Evolutionary conservation across 2,797 vertebrate species (phyloP).

Genomic region (Melanotaenia pygmaea): DNA sequence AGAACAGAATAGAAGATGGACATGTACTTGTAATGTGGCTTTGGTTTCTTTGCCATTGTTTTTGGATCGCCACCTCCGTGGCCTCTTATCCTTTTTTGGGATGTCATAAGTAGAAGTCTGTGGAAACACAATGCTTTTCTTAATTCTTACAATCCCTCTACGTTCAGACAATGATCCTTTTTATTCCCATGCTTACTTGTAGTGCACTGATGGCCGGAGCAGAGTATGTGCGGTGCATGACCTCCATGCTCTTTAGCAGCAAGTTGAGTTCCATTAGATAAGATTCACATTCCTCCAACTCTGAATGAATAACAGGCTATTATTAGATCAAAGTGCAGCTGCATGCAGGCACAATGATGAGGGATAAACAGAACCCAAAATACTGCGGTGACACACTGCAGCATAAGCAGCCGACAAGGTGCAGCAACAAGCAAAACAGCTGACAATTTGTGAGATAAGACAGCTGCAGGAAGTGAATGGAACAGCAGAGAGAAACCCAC

Average conservation of each 20-base stretch:
- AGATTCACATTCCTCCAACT: slow-evolving; percentile 90
- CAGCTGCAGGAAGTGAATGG: neutral
- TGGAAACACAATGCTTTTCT: slow-evolving; percentile 8
- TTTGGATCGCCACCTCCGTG: slow-evolving; percentile 91
- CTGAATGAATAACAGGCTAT: slow-evolving; percentile 71
- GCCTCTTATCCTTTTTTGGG: slow-evolving; percentile 94
- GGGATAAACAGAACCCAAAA: neutral
- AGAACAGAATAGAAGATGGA: neutral
- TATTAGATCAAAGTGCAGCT: slow-evolving; percentile 12
- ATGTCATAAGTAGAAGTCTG: slow-evolving; percentile 89
- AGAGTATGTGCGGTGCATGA: slow-evolving; percentile 92
- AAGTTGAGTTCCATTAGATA: slow-evolving; percentile 93
- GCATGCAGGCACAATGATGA: neutral
- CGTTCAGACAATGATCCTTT: neutral
- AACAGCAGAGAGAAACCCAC: slow-evolving; percentile 68
- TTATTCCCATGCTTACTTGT: slow-evolving; percentile 80
- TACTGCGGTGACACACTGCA: neutral
- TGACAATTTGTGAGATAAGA: neutral
- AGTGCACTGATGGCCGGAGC: slow-evolving; percentile 92
- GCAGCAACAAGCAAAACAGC: neutral
- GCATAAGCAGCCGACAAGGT: neutral
- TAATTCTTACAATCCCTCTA: neutral
- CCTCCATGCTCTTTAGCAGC: slow-evolving; percentile 95
- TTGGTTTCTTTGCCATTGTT: slow-evolving; percentile 91
- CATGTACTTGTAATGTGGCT: slow-evolving; percentile 85